phyloP scores from a whole-genome alignment of 2,888 invertebrate species.

The Pimpla rufipes region DNA sequence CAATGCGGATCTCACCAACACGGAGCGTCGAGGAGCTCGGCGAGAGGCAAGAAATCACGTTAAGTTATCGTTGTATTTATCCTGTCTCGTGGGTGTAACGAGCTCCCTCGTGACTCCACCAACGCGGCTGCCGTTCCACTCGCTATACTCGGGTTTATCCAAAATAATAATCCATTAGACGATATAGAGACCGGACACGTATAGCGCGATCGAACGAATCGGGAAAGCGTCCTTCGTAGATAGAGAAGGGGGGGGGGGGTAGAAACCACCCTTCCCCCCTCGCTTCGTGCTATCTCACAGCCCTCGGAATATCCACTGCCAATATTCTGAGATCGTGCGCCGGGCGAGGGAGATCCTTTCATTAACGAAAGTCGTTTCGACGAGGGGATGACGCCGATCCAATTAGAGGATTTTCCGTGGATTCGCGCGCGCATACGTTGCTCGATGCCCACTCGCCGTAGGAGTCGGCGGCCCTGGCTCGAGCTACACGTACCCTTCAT shows the following conservation, averaged over 20 bases:
- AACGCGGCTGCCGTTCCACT: constrained; percentile 12
- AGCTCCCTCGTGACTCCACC: constrained; percentile 60
- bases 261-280: neutral
- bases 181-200: constrained; percentile 14
- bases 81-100: constrained; percentile 53
- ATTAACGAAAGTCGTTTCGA: constrained; percentile 81
- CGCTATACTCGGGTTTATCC: constrained; percentile 33
- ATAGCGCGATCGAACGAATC: constrained; percentile 26
- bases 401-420: constrained; percentile 82
- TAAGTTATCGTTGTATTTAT: constrained; percentile 64
- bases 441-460: neutral
- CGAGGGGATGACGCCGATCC: constrained; percentile 79
- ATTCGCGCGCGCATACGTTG: constrained; percentile 56
- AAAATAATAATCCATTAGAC: constrained; percentile 64
- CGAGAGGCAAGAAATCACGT: constrained; percentile 57
- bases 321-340: constrained; percentile 65
- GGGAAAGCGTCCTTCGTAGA: constrained; percentile 17
- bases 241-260: too few relatives aligned
- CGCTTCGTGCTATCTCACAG: constrained; percentile 28
- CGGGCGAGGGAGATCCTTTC: constrained; percentile 55
- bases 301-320: constrained; percentile 44
- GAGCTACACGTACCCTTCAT: neutral
- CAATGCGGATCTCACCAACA: neutral
- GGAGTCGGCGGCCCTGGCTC: neutral
- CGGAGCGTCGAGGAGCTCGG: neutral